Base-by-base conservation (phyloP, 1,140 invertebrate species). In the Ceratitis capitata region DNA sequence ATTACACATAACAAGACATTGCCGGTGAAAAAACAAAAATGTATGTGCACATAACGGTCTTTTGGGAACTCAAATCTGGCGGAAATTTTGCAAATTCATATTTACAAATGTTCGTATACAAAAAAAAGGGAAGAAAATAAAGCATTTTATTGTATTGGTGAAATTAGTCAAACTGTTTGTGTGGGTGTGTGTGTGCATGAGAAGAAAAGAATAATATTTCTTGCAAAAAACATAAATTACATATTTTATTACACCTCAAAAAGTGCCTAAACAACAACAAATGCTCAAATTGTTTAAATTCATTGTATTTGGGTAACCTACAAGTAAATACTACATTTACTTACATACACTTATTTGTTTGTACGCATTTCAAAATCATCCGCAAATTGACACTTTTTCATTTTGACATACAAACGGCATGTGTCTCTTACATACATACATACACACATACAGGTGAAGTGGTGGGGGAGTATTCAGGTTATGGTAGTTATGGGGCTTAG, bases 301-400 rank as follows among this genome's bases (percentile, higher is more conserved):
- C 39, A 69, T 35, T 35, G 29, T 29, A 35, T 69, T 69, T 69
- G 32, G n/a, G 32, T 19, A 12, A 78, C 69, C 12, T 78, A 78
- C 19, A 78, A 78, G 39, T n/a, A 78, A 78, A 78, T 45, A 78
- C 35, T 45, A 78, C 42, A 78, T 39, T 2, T 78, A 78, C 45
- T 78, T 78, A 23, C n/a, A n/a, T 47, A 45, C 39, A 9, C n/a
- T 16, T 35, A 39, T 69, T 32, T n/a, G 64, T n/a, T 69, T 69
- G 64, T n/a, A 1, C 39, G 26, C 69, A 78, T 45, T 78, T 45
- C 39, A 45, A 45, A 78, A 78, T 47, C 69, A 78, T 12, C 23
- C 69, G 39, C 69, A 78, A 78, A 78, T n/a, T 78, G 39, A 78
- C 69, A 78, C 69, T 45, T 78, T 69, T 78, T n/a, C n/a, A n/a